phyloP scores from a whole-genome alignment of 2,113 vertebrate species.

The Ceratotherium simum region DNA sequence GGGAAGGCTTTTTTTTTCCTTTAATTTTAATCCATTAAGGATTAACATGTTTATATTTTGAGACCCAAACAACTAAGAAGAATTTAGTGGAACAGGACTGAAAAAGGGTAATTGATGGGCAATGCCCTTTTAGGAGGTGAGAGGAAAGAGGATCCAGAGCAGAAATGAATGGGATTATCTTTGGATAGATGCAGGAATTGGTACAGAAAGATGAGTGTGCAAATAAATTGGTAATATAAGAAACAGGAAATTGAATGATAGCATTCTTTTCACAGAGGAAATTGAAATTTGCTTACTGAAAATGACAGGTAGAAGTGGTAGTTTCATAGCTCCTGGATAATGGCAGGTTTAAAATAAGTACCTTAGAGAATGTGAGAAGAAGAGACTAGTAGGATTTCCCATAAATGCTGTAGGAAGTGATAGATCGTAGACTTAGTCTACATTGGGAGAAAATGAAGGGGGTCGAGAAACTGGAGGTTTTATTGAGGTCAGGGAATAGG shows the following conservation, averaged over 20 bases:
- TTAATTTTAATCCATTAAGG: constrained; percentile 7
- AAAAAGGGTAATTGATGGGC: neutral
- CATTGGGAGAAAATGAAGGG: neutral
- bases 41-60: neutral
- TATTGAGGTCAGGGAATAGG: neutral
- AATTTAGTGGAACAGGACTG: constrained; percentile 19
- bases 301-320: neutral
- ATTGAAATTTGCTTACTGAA: constrained; percentile 46
- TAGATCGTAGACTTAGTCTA: neutral
- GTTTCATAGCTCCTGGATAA: neutral
- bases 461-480: neutral
- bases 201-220: neutral
- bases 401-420: neutral
- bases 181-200: neutral
- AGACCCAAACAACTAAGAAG: neutral
- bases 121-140: neutral
- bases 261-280: neutral
- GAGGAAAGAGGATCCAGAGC: neutral
- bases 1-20: neutral
- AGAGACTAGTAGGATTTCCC: neutral
- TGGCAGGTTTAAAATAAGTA: neutral
- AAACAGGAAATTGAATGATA: constrained; percentile 12
- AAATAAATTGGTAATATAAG: neutral
- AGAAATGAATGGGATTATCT: constrained; percentile 17
- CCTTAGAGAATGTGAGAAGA: neutral